These are phyloP conservation scores for Malacoctenus gilli DNA, from an alignment of 2,797 vertebrate genomes.

Conservation along the genomic window DNA sequence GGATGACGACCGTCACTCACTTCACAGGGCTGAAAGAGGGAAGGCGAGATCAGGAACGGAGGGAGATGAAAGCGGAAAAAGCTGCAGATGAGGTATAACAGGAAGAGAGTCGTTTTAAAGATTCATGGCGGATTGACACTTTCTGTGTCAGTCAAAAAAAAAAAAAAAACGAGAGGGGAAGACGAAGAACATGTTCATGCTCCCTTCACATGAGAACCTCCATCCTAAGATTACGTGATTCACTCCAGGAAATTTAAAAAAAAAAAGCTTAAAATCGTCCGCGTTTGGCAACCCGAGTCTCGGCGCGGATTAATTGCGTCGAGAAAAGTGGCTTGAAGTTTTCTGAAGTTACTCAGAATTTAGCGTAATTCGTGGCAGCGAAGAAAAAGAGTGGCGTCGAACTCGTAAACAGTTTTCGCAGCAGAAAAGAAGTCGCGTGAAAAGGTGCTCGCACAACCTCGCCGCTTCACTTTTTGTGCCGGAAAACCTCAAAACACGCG, in stretches of 20 bases:
- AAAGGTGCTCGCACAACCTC: too few species aligned
- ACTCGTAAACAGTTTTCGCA: too few species aligned
- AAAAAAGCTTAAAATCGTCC: constrained; percentile 14
- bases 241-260: constrained; percentile 13
- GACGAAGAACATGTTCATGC: constrained; percentile 11
- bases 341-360: too few species aligned
- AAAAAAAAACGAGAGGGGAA: constrained; percentile 10
- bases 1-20: constrained; percentile 65
- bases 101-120: constrained; percentile 63
- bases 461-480: too few species aligned
- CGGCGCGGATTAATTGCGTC: too few species aligned
- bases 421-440: too few species aligned
- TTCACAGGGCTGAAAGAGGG: constrained; percentile 57
- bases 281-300: constrained; percentile 7
- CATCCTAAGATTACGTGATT: constrained; percentile 35
- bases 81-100: constrained; percentile 67
- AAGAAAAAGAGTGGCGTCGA: too few species aligned
- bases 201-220: constrained; percentile 18
- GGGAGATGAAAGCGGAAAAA: constrained; percentile 63
- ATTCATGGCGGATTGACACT: constrained; percentile 62
- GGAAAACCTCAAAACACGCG: too few species aligned
- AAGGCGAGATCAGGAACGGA: constrained; percentile 41
- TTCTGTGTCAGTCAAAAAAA: constrained; percentile 46
- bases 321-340: constrained; percentile 11
- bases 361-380: too few species aligned